Conservation (phyloP, 2,113 vertebrate species). For the Carassius carassius region DNA sequence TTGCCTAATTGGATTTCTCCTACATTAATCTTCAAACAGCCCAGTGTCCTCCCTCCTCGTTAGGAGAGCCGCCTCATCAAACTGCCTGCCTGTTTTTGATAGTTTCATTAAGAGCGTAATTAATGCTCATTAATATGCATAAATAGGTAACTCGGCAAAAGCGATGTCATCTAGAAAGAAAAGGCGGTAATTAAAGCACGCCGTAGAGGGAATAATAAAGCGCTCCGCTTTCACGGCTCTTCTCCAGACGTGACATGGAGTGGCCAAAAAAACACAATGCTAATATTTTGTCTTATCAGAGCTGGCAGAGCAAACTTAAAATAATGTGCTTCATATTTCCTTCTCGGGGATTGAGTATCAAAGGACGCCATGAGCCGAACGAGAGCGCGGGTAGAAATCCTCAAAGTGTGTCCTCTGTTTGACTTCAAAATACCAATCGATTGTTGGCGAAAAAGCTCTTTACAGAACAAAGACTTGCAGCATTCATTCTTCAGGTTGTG, state of each 20-base stretch:
- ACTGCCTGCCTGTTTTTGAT: constrained; percentile 73
- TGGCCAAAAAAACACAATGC: constrained; percentile 62
- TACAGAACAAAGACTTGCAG: not conserved
- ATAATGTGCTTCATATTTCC: constrained; percentile 56
- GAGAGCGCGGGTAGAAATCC: constrained; percentile 3
- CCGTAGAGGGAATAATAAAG: constrained; percentile 66
- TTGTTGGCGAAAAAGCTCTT: not conserved
- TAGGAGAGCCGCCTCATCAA: constrained; percentile 71
- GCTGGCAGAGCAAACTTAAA: constrained; percentile 56
- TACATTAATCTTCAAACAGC: constrained; percentile 78
- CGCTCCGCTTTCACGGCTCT: constrained; percentile 58
- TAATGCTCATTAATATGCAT: constrained; percentile 81
- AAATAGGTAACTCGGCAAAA: constrained; percentile 66
- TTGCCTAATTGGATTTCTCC: constrained; percentile 78
- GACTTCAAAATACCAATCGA: not conserved
- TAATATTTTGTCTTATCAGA: constrained; percentile 56
- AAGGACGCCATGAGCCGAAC: constrained; percentile 10
- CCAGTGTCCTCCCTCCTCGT: constrained; percentile 54
- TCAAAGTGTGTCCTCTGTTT: constrained; percentile 12
- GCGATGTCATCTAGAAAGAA: constrained; percentile 67
- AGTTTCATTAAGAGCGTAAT: constrained; percentile 79
- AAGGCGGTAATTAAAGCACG: constrained; percentile 73
- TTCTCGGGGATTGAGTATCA: constrained; percentile 34
- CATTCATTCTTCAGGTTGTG: not conserved
- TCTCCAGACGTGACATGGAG: constrained; percentile 68